These are phyloP conservation scores for Copsychus sechellarum DNA, from an alignment of 2,113 vertebrate species.

Conservation along the genomic window DNA sequence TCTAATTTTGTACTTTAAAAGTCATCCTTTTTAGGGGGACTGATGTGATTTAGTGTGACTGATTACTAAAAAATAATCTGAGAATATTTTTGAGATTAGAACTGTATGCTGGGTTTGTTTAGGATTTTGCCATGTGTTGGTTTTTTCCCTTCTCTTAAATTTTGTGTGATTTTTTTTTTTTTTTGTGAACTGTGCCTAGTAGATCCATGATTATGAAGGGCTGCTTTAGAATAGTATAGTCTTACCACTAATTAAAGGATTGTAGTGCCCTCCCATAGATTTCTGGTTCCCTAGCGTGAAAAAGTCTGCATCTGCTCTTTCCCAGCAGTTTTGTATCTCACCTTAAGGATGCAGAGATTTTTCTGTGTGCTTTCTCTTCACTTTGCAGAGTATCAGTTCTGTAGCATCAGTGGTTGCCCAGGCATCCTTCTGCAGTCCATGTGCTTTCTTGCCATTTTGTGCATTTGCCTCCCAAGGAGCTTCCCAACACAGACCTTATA, in stretches of 20 bases:
- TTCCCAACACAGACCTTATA: neutral
- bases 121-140: neutral
- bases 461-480: neutral
- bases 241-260: neutral
- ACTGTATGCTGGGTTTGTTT: neutral
- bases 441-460: neutral
- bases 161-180: neutral
- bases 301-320: neutral
- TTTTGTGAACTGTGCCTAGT: neutral
- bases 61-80: neutral
- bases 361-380: neutral
- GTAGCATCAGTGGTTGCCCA: neutral
- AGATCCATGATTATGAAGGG: neutral
- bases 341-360: neutral
- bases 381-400: neutral
- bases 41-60: neutral
- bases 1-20: neutral
- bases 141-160: neutral
- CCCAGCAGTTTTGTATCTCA: neutral
- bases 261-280: neutral
- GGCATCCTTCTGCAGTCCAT: neutral
- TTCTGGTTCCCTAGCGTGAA: neutral
- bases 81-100: neutral
- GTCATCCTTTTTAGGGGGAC: rapidly evolving
- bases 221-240: neutral